A percentile compares a stretch with the other conserved stretches of the same genome.
These are phyloP conservation scores for Eupristina koningsbergeri DNA, from an alignment of 1,140 invertebrate genomes.

Conservation along the genomic window DNA sequence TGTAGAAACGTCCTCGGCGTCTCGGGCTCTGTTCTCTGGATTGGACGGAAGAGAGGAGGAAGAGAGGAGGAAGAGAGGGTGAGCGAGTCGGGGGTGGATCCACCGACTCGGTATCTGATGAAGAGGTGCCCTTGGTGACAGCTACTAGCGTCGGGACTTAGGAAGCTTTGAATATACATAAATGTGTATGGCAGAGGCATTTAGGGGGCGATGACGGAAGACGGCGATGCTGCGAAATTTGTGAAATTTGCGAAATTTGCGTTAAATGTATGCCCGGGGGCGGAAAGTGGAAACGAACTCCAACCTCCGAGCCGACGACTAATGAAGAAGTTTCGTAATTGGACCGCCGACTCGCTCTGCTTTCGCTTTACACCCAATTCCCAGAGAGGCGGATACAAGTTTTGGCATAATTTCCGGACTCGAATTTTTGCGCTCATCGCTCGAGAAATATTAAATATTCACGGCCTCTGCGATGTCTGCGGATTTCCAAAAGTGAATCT, in stretches of 20 bases:
- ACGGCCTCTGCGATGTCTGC: too few species aligned
- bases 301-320: slow-evolving; percentile 12
- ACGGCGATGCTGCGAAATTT: slow-evolving; percentile 33
- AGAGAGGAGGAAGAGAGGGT: slow-evolving; percentile 55
- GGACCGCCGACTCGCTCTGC: slow-evolving; percentile 48
- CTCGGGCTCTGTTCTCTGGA: slow-evolving; percentile 32
- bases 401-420: not conserved
- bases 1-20: slow-evolving; percentile 42
- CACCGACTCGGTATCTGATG: slow-evolving; percentile 67
- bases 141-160: slow-evolving; percentile 58
- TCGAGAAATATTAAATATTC: not conserved
- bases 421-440: not conserved
- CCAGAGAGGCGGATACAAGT: not conserved
- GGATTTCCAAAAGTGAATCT: not conserved
- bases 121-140: slow-evolving; percentile 66
- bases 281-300: not conserved
- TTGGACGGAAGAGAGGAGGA: slow-evolving; percentile 53
- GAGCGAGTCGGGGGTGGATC: slow-evolving; percentile 61
- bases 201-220: slow-evolving; percentile 44
- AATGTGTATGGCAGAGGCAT: slow-evolving; percentile 49
- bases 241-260: slow-evolving; percentile 34
- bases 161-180: slow-evolving; percentile 49
- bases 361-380: slow-evolving; percentile 9
- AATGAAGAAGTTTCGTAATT: slow-evolving; percentile 51
- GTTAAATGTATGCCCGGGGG: slow-evolving; percentile 23